These are phyloP conservation scores for Nansenia antarctica DNA, from an alignment of 2,113 vertebrate genomes.

Conservation along the genomic window DNA sequence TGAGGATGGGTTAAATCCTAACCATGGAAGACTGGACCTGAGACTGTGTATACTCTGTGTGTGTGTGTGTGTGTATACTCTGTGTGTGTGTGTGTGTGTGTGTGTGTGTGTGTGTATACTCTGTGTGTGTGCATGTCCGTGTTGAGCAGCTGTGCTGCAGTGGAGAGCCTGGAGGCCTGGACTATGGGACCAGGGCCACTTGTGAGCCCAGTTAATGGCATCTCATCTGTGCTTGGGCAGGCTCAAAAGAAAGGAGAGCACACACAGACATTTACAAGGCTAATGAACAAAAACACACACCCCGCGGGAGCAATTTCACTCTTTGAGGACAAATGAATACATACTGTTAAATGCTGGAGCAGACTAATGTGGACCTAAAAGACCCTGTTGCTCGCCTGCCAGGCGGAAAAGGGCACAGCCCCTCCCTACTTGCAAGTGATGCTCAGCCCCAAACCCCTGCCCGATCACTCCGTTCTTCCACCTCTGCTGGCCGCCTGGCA, in stretches of 20 bases:
- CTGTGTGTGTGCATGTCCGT: background rate
- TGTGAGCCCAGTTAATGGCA: background rate
- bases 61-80: too few relatives aligned
- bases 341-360: background rate
- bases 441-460: too few relatives aligned
- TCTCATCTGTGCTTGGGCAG: background rate
- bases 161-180: background rate
- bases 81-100: slow-evolving; percentile 1
- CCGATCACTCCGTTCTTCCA: too few relatives aligned
- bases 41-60: background rate
- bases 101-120: background rate
- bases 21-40: too few relatives aligned
- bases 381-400: background rate
- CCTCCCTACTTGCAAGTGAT: too few relatives aligned
- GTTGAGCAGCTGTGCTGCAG: background rate
- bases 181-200: background rate
- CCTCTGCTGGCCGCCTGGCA: too few relatives aligned
- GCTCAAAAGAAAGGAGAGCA: background rate
- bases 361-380: background rate
- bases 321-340: slow-evolving; percentile 2
- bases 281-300: background rate
- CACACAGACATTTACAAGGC: background rate
- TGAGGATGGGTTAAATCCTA: slow-evolving; percentile 1
- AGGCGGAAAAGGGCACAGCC: too few relatives aligned
- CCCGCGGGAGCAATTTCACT: background rate